Evolutionary conservation across 2,888 invertebrate species (phyloP).

Genomic region (Cetonia aurata): DNA sequence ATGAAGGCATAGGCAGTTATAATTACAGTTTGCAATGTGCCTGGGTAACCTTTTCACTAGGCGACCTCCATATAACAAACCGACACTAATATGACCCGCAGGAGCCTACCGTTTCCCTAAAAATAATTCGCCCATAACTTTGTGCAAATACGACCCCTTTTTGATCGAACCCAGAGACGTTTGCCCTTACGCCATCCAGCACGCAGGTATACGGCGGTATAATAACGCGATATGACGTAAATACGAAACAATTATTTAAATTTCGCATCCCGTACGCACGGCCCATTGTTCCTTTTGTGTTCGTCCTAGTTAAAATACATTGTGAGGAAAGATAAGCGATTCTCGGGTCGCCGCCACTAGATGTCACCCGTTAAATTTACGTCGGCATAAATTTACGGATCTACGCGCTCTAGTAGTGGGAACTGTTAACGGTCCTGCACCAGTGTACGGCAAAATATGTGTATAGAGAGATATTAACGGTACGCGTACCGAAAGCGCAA

Average conservation of each 20-base stretch:
- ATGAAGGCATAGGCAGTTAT: not conserved
- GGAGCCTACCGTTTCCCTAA: not conserved
- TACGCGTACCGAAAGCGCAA: too few species aligned
- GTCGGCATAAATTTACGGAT: constrained; percentile 45
- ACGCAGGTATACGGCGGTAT: too few species aligned
- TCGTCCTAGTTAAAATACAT: constrained; percentile 43
- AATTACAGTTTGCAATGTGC: not conserved
- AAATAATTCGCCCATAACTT: not conserved
- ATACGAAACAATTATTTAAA: constrained; percentile 34
- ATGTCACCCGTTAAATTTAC: constrained; percentile 46
- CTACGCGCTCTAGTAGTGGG: constrained; percentile 1
- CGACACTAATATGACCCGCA: constrained; percentile 7
- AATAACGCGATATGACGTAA: constrained; percentile 3
- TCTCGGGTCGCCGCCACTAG: constrained; percentile 42
- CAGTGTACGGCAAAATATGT: too few species aligned
- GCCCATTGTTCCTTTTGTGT: constrained; percentile 34
- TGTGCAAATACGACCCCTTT: too few species aligned
- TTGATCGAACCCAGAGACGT: too few species aligned
- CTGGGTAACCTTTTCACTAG: not conserved
- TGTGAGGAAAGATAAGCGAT: constrained; percentile 48
- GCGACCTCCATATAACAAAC: not conserved
- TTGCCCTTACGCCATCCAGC: too few species aligned
- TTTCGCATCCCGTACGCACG: constrained; percentile 19
- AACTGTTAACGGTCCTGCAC: constrained; percentile 1
- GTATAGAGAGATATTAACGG: too few species aligned